Evolutionary conservation across 2,888 invertebrate species (phyloP).

Genomic region (Malthinus flaveolus): DNA sequence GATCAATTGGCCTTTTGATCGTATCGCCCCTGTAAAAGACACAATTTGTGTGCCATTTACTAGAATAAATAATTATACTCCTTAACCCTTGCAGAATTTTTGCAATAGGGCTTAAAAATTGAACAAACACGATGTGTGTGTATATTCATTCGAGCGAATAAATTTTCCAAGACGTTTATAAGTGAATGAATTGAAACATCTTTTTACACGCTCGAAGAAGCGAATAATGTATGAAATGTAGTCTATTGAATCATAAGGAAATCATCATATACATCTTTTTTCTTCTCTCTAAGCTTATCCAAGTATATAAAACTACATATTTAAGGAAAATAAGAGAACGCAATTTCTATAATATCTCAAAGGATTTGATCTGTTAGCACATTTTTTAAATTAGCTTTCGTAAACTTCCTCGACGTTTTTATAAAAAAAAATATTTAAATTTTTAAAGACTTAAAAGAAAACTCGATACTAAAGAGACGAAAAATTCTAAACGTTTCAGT

Average conservation of each 20-base stretch:
- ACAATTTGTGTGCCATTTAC: too few species aligned
- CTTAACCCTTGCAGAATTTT: background rate
- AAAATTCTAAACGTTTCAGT: too few species aligned
- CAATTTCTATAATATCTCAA: background rate
- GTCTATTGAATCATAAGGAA: slow-evolving; percentile 23
- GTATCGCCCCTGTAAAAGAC: too few species aligned
- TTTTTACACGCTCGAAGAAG: slow-evolving; percentile 34
- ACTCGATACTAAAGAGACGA: too few species aligned
- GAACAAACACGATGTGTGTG: background rate
- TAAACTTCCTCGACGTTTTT: too few species aligned
- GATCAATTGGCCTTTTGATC: too few species aligned
- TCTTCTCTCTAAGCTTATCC: slow-evolving; percentile 2
- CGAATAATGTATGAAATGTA: slow-evolving; percentile 27
- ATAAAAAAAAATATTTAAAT: too few species aligned
- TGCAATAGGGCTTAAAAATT: background rate
- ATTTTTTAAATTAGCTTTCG: too few species aligned
- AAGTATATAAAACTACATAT: slow-evolving; percentile 1
- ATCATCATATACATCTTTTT: slow-evolving; percentile 16
- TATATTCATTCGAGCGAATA: slow-evolving; percentile 12
- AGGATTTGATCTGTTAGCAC: too few species aligned
- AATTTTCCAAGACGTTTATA: slow-evolving; percentile 27
- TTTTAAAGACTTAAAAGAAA: too few species aligned
- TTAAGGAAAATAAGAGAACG: background rate
- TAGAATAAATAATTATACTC: too few species aligned
- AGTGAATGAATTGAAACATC: slow-evolving; percentile 31